phyloP scores from a whole-genome alignment of 1,140 invertebrate genomes.

The Stegodyphus mimosarum region DNA sequence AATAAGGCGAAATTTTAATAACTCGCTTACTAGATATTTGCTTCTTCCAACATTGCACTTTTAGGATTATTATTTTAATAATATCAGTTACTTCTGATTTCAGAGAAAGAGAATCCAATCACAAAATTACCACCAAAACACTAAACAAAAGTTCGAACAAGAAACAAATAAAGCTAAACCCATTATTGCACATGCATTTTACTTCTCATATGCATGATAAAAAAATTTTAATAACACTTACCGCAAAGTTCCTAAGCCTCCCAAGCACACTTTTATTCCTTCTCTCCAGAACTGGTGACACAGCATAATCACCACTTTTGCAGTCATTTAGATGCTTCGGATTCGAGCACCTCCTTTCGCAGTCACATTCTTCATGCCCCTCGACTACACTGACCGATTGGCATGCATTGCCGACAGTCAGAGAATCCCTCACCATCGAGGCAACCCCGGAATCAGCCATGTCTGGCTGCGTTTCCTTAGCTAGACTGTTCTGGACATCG shows the following conservation, averaged over 20 bases:
- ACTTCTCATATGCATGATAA: no score
- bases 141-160: no score
- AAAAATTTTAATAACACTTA: slow-evolving; percentile 30
- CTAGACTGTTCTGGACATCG: neutral
- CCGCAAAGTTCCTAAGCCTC: slow-evolving; percentile 59
- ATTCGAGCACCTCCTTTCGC: slow-evolving; percentile 39
- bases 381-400: neutral
- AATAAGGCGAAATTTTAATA: no score
- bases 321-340: slow-evolving; percentile 31
- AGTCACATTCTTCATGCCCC: slow-evolving; percentile 26
- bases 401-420: neutral
- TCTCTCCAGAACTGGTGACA: slow-evolving; percentile 40
- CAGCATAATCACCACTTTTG: slow-evolving; percentile 27
- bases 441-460: slow-evolving; percentile 23
- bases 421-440: slow-evolving; percentile 27
- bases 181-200: no score
- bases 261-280: slow-evolving; percentile 57
- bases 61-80: no score
- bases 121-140: no score
- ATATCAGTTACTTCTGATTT: no score
- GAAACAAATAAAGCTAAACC: no score
- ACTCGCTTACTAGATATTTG: no score
- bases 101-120: no score
- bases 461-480: neutral
- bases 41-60: no score